Evolutionary conservation across 2,888 invertebrate genomes (phyloP).

Genomic region (Calliopum simillimum): DNA sequence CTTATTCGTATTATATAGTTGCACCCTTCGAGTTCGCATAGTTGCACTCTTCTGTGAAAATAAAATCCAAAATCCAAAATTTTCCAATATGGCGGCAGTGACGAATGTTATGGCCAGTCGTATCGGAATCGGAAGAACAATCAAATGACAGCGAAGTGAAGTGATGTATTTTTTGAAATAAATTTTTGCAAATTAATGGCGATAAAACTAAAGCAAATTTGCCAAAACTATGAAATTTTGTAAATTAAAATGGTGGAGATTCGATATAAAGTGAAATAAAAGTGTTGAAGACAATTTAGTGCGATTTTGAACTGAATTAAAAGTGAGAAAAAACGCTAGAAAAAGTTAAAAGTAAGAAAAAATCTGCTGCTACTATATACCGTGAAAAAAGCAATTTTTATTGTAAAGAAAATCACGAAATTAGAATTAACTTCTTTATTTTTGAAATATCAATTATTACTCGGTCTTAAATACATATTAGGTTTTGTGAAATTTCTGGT

Average conservation of each 20-base stretch:
- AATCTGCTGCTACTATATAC: conserved; percentile 23
- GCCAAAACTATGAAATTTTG: conserved; percentile 17
- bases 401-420: neutral
- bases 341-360: conserved; percentile 13
- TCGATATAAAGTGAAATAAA: conserved; percentile 18
- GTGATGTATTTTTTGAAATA: conserved; percentile 23
- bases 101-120: conserved; percentile 47
- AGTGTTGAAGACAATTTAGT: neutral
- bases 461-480: too few relatives aligned
- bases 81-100: conserved; percentile 74
- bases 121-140: conserved; percentile 44
- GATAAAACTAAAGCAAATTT: neutral
- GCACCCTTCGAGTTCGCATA: too few relatives aligned
- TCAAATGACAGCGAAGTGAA: conserved; percentile 30
- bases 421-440: too few relatives aligned
- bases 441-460: too few relatives aligned
- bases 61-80: conserved; percentile 39
- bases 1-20: too few relatives aligned
- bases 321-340: conserved; percentile 8
- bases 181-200: conserved; percentile 10
- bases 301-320: neutral
- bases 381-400: conserved; percentile 21
- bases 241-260: conserved; percentile 6
- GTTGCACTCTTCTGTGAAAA: too few relatives aligned
- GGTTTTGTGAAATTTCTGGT: too few relatives aligned